phyloP scores from a whole-genome alignment of 2,888 invertebrate species.

The Cryptus armator region DNA sequence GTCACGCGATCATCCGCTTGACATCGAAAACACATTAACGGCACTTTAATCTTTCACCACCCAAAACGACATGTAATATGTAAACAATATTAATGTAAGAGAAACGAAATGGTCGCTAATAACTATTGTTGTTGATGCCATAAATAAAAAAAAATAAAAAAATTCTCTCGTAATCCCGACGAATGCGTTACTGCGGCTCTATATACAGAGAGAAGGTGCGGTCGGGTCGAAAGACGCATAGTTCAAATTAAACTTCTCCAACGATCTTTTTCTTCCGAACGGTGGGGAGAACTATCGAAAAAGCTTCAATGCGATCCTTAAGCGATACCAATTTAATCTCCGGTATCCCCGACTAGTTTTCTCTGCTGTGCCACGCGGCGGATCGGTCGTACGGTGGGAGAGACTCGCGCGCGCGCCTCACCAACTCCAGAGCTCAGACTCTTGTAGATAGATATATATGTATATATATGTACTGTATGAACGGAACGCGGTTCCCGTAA shows the following conservation, averaged over 20 bases:
- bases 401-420: conserved; percentile 27
- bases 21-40: too few species aligned
- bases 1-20: too few species aligned
- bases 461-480: conserved; percentile 4
- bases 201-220: background rate
- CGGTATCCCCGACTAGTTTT: conserved; percentile 63
- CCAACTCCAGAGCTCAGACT: background rate
- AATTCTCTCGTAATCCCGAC: too few species aligned
- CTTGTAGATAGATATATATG: background rate
- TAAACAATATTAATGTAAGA: too few species aligned
- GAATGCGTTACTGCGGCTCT: background rate
- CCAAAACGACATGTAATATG: too few species aligned
- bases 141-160: too few species aligned
- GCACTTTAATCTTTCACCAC: too few species aligned
- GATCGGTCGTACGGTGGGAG: conserved; percentile 34
- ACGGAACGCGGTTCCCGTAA: conserved; percentile 57
- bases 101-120: too few species aligned
- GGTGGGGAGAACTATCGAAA: conserved; percentile 48
- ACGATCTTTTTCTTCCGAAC: conserved; percentile 32
- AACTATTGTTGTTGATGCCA: too few species aligned
- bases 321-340: conserved; percentile 66
- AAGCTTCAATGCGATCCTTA: conserved; percentile 56
- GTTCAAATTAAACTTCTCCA: conserved; percentile 61
- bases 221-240: conserved; percentile 34
- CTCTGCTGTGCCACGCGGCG: conserved; percentile 24